These are phyloP conservation scores for Acrobasis consociella DNA, from an alignment of 2,888 invertebrate genomes.

Conservation along the genomic window DNA sequence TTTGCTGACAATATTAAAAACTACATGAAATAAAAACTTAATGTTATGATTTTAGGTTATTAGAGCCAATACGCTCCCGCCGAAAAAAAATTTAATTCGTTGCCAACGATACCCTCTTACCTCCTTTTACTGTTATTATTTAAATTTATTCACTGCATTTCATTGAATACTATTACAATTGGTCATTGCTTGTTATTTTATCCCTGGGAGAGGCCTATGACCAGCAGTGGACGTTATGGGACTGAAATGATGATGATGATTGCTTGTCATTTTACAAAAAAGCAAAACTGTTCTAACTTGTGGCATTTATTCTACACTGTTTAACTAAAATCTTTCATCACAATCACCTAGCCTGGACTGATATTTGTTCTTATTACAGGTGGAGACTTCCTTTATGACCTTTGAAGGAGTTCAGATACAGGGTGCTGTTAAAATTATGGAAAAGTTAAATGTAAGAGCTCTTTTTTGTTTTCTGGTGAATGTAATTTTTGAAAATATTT, in stretches of 20 bases:
- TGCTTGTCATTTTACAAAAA: neutral
- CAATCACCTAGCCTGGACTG: too few species aligned
- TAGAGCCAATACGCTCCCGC: slow-evolving; percentile 42
- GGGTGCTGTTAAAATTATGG: slow-evolving; percentile 96
- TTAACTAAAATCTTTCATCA: too few species aligned
- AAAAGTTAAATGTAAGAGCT: slow-evolving; percentile 93
- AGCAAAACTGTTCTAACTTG: too few species aligned
- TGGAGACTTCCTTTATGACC: slow-evolving; percentile 96
- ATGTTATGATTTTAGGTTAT: slow-evolving; percentile 14
- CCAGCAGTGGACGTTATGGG: too few species aligned
- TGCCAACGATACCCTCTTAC: neutral
- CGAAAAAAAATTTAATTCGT: slow-evolving; percentile 36
- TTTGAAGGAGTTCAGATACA: slow-evolving; percentile 97
- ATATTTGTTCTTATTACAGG: slow-evolving; percentile 76
- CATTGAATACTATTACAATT: neutral
- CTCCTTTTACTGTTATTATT: neutral
- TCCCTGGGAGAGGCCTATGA: too few species aligned
- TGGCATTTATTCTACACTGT: neutral
- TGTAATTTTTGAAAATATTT: too few species aligned
- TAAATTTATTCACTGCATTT: neutral
- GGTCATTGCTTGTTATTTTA: neutral
- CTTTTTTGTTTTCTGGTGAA: neutral
- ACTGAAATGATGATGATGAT: too few species aligned
- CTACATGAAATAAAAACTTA: neutral
- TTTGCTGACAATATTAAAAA: neutral